Percentiles rank a stretch among this genome's conserved stretches.
Evolutionary conservation across 2,113 vertebrate species (phyloP).

Genomic region (Globicephala melas): DNA sequence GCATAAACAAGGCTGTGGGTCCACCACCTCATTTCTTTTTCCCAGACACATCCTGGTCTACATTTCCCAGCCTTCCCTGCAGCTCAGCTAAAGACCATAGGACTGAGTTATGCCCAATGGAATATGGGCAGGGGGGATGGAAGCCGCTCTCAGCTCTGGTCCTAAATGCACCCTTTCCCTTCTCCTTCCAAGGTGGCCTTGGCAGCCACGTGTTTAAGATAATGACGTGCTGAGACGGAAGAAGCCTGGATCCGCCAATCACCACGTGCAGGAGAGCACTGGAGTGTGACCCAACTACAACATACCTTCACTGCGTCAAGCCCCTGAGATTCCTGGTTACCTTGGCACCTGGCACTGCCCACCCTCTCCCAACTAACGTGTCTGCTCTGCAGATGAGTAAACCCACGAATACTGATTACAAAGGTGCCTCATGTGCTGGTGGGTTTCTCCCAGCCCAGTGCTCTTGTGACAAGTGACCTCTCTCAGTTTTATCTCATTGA

Average conservation of each 20-base stretch:
- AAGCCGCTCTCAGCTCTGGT: not conserved
- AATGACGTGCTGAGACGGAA: not conserved
- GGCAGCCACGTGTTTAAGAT: not conserved
- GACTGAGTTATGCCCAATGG: not conserved
- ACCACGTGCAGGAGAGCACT: not conserved
- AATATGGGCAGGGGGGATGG: not conserved
- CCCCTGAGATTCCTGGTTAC: not conserved
- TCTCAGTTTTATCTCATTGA: not conserved
- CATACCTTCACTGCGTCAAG: rapidly evolving
- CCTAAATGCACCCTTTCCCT: not conserved
- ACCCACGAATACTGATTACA: not conserved
- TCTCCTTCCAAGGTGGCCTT: not conserved
- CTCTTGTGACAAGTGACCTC: rapidly evolving
- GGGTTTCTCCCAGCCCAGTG: not conserved
- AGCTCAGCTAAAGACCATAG: not conserved
- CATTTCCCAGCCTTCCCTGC: not conserved
- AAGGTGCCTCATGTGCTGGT: not conserved
- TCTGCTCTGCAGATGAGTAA: rapidly evolving
- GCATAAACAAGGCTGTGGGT: not conserved
- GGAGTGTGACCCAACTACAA: not conserved
- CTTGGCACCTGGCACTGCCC: not conserved
- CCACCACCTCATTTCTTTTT: too few species aligned
- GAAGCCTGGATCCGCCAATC: not conserved
- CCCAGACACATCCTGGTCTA: not conserved
- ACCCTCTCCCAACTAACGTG: not conserved